phyloP scores from a whole-genome alignment of 1,140 invertebrate species.

The Drosophila watanabei region DNA sequence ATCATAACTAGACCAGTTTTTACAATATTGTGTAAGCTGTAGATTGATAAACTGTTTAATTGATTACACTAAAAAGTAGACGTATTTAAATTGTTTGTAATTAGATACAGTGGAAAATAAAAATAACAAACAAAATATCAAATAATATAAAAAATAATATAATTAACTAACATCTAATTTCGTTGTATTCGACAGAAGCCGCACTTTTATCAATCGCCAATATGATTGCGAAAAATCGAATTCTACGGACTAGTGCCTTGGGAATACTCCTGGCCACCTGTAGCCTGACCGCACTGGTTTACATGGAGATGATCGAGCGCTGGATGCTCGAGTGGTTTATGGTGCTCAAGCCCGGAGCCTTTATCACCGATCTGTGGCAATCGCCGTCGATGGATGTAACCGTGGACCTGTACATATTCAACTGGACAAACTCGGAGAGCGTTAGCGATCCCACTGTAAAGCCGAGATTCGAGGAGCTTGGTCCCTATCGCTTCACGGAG shows the following conservation, averaged over 20 bases:
- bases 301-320: constrained; percentile 55
- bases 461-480: constrained; percentile 89
- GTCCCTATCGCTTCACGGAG: constrained; percentile 91
- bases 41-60: background rate
- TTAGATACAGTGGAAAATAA: background rate
- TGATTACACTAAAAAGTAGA: background rate
- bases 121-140: no score
- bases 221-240: constrained; percentile 67
- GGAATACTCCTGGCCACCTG: constrained; percentile 42
- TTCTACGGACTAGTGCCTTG: constrained; percentile 51
- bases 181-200: constrained; percentile 8
- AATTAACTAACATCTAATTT: background rate
- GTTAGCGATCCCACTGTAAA: constrained; percentile 87
- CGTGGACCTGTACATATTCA: constrained; percentile 91
- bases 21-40: background rate
- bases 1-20: background rate
- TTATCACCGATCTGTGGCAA: constrained; percentile 89
- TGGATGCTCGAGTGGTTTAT: constrained; percentile 57
- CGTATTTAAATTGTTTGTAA: background rate
- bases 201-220: background rate
- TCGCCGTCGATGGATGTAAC: constrained; percentile 90
- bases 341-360: constrained; percentile 86
- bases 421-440: constrained; percentile 93
- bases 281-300: constrained; percentile 41
- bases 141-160: no score